Percentiles rank a stretch among this genome's conserved stretches.
phyloP scores from a whole-genome alignment of 2,888 invertebrate species.

The Melolontha melolontha region DNA sequence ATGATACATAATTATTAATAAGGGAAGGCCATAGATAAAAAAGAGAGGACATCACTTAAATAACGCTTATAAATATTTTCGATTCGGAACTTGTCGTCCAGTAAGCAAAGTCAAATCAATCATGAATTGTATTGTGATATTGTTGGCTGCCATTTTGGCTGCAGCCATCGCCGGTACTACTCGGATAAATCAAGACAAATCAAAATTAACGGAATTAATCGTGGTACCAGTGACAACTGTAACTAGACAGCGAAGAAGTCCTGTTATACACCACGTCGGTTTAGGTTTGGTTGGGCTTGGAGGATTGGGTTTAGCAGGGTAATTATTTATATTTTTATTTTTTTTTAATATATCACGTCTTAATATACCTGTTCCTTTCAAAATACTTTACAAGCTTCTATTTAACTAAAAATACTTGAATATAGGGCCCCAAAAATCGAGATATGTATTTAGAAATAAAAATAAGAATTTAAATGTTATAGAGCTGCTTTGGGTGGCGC shows the following conservation, averaged over 20 bases:
- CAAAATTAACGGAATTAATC: neutral
- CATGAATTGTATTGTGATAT: conserved; percentile 22
- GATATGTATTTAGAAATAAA: no score
- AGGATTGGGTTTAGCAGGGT: conserved; percentile 35
- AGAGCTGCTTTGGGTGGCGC: conserved; percentile 23
- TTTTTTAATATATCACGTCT: no score
- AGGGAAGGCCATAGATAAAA: conserved; percentile 21
- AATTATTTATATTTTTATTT: conserved; percentile 5
- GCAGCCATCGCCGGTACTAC: neutral
- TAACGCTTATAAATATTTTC: conserved; percentile 29
- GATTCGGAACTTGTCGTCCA: neutral
- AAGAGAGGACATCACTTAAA: conserved; percentile 8
- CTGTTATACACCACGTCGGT: neutral
- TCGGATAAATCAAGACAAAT: neutral
- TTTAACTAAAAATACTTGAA: no score
- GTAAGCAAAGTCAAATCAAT: conserved; percentile 9
- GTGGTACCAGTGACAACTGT: neutral
- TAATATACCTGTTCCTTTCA: no score
- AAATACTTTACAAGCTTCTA: no score
- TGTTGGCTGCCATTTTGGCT: conserved; percentile 29
- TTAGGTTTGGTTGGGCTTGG: conserved; percentile 10
- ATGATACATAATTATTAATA: conserved; percentile 8
- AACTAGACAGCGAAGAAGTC: conserved; percentile 15
- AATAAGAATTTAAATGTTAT: neutral
- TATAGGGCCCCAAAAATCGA: no score